These are phyloP conservation scores for Stenolophus ochropezus DNA, from an alignment of 2,888 invertebrate species.

Conservation along the genomic window DNA sequence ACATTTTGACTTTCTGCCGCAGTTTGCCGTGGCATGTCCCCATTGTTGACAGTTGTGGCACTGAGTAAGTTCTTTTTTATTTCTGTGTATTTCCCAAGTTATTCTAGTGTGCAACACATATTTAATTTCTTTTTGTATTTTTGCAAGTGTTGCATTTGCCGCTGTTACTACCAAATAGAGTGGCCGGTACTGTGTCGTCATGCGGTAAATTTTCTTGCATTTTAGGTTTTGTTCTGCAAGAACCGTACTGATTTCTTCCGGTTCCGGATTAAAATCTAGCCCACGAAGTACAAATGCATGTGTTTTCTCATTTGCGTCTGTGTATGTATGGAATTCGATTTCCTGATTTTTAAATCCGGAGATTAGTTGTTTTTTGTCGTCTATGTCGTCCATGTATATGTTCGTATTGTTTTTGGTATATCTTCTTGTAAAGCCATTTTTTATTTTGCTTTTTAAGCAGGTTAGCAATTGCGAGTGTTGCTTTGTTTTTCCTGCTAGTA, in stretches of 20 bases:
- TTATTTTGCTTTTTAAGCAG: background rate
- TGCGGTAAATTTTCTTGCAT: background rate
- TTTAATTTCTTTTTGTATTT: background rate
- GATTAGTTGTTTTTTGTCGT: background rate
- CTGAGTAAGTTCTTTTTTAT: background rate
- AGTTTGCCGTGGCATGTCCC: slow-evolving; percentile 9
- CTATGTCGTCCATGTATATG: background rate
- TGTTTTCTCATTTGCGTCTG: background rate
- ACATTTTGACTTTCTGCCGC: background rate
- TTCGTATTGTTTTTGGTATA: background rate
- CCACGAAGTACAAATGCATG: background rate
- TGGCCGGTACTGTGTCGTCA: background rate
- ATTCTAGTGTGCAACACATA: background rate
- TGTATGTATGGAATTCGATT: background rate
- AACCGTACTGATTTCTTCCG: background rate
- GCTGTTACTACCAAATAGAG: background rate
- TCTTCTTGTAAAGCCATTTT: background rate
- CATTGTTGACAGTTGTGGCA: background rate
- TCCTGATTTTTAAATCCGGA: background rate
- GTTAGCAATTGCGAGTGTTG: background rate
- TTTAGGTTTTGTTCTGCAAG: background rate
- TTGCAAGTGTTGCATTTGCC: background rate
- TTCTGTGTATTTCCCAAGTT: background rate
- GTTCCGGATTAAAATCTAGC: background rate
- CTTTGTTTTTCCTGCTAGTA: background rate